phyloP scores from a whole-genome alignment of 2,888 invertebrate genomes.

The Osmoderma eremita region DNA sequence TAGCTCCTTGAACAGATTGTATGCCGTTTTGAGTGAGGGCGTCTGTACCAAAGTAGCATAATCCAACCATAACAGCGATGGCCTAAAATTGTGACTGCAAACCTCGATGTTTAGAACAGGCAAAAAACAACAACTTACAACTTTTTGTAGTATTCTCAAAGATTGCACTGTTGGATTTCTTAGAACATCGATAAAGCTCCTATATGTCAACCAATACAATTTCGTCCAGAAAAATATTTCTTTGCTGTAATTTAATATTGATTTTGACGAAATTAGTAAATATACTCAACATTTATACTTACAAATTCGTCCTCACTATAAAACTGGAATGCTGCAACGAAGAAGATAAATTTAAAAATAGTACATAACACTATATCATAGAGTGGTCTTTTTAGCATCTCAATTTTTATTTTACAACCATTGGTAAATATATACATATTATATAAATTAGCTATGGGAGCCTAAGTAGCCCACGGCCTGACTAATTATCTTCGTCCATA shows the following conservation, averaged over 20 bases:
- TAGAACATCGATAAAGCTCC: constrained; percentile 77
- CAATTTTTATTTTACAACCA: no score
- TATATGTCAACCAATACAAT: constrained; percentile 78
- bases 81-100: constrained; percentile 63
- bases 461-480: no score
- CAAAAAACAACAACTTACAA: constrained; percentile 68
- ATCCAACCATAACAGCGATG: constrained; percentile 81
- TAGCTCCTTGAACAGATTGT: constrained; percentile 86
- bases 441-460: no score
- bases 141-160: constrained; percentile 81
- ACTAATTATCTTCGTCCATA: no score
- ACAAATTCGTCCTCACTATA: constrained; percentile 46
- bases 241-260: constrained; percentile 62
- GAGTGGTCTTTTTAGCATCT: no score
- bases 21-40: constrained; percentile 81
- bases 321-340: constrained; percentile 47
- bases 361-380: no score
- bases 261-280: not conserved
- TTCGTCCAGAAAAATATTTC: constrained; percentile 77
- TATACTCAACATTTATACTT: constrained; percentile 40
- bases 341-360: constrained; percentile 18
- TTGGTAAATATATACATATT: no score
- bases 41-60: constrained; percentile 84
- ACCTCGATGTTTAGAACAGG: not conserved
- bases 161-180: constrained; percentile 85